phyloP scores from a whole-genome alignment of 2,113 vertebrate genomes.

The Labeo catla region DNA sequence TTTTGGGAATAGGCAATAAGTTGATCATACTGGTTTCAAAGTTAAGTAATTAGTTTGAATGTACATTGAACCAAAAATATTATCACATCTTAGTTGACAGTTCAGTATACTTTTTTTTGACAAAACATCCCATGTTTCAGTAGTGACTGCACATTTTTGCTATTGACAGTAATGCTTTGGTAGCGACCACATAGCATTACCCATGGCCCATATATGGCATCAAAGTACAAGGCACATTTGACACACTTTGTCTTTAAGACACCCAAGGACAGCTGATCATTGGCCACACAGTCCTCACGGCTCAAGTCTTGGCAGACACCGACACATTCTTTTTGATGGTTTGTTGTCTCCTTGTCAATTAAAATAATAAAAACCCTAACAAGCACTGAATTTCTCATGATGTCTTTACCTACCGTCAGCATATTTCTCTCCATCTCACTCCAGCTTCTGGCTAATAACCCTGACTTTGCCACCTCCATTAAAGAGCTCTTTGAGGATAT shows the following conservation, averaged over 20 bases:
- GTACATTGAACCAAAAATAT: too few relatives aligned
- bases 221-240: too few relatives aligned
- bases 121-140: too few relatives aligned
- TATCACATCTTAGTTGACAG: too few relatives aligned
- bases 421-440: conserved; percentile 37
- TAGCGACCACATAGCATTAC: too few relatives aligned
- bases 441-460: conserved; percentile 48
- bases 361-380: conserved; percentile 23
- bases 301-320: not conserved
- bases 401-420: conserved; percentile 44
- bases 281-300: not conserved
- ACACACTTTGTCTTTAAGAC: not conserved
- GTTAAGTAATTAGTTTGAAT: too few relatives aligned
- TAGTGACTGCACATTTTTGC: too few relatives aligned
- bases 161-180: too few relatives aligned
- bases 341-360: conserved; percentile 26
- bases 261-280: not conserved
- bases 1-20: too few relatives aligned
- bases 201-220: too few relatives aligned
- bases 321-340: not conserved
- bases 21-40: too few relatives aligned
- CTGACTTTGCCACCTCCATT: conserved; percentile 45
- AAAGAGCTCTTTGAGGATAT: conserved; percentile 57
- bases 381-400: conserved; percentile 52
- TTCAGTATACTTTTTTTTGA: too few relatives aligned